Base-by-base conservation (phyloP, 1,140 invertebrate genomes). In the Globodera rostochiensis region DNA sequence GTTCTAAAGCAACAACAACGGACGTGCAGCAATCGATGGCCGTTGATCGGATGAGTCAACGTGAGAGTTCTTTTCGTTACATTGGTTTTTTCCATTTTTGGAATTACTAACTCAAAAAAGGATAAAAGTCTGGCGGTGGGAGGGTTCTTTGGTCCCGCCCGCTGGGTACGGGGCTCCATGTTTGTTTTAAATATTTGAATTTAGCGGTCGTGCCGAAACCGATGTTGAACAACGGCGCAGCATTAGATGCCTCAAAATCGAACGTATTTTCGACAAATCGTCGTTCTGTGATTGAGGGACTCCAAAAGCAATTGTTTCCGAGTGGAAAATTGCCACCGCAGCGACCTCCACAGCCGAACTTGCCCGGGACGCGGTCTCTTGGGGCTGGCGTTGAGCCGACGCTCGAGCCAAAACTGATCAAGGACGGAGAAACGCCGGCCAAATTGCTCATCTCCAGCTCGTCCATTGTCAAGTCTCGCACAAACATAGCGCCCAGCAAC, bases 221-320 rank as follows among this genome's bases (percentile, higher is more conserved):
- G 45, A 9, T 75, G 45, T 8, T 47, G 77, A 75, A 46, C 67
- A 74, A 49, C 25, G 9, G n/a, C 45, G 70, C 46, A 13, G 70
- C 46, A 13, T 36, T 45, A 49, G 60, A 74, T 67, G 21, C 46
- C 45, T 13, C 19, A 74, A 77, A 36, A 64, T 9, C 21, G 49
- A 77, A 64, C 36, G 57, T 36, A 8, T 21, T 7, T 64, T 64
- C 53, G 19, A 79, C 64, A 84, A 73, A 87, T 19, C 76, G 85
- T 36, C 84, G 86, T 64, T 82, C 82, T 36, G 83, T 87, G 45
- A 74, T 85, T 53, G 86, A 83, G 15, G 76, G 79, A 15, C 50
- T 85, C 36, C 86, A 86, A 49, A 79, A 45, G 36, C 86, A 81
- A 78, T 73, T 84, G 36, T 85, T 85, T 70, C 74, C 77, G 15